Conservation (phyloP, 2,888 invertebrate genomes). For the Xestia sexstrigata region DNA sequence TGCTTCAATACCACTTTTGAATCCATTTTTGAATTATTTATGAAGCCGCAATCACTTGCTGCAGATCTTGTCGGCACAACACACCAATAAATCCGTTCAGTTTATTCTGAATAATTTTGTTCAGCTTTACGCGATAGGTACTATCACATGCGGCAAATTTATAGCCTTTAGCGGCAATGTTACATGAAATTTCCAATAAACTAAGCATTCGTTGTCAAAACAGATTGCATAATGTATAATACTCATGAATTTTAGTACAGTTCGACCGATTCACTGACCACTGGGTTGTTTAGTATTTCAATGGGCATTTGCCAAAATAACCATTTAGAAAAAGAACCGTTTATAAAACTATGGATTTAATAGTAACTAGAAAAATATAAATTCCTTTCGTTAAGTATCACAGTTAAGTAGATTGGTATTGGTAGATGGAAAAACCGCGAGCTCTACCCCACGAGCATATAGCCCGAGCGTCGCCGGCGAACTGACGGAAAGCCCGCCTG, state of each 20-base stretch:
- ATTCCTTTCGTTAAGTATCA: constrained; percentile 63
- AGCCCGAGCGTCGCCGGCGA: constrained; percentile 72
- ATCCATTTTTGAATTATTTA: constrained; percentile 87
- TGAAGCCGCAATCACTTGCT: constrained; percentile 29
- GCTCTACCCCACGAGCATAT: constrained; percentile 51
- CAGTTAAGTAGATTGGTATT: constrained; percentile 63
- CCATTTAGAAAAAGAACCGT: constrained; percentile 18
- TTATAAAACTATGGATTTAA: constrained; percentile 36
- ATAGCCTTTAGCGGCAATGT: constrained; percentile 10
- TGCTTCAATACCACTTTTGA: constrained; percentile 91
- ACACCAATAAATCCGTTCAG: constrained; percentile 9
- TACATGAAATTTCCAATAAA: constrained; percentile 45
- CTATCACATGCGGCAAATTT: constrained; percentile 20
- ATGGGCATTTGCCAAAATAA: constrained; percentile 29
- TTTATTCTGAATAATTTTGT: constrained; percentile 22
- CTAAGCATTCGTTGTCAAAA: constrained; percentile 52
- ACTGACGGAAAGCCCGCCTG: constrained; percentile 63
- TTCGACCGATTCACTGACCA: constrained; percentile 56
- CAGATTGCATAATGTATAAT: constrained; percentile 70
- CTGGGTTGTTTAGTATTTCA: constrained; percentile 25
- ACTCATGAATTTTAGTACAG: constrained; percentile 58
- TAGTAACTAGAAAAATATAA: constrained; percentile 50
- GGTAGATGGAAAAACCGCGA: constrained; percentile 48
- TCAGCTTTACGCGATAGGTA: constrained; percentile 16
- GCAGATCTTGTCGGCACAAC: constrained; percentile 3